Percentiles rank a stretch among this genome's conserved stretches.
Evolutionary conservation across 2,888 invertebrate genomes (phyloP).

Genomic region (Pammene aurita): DNA sequence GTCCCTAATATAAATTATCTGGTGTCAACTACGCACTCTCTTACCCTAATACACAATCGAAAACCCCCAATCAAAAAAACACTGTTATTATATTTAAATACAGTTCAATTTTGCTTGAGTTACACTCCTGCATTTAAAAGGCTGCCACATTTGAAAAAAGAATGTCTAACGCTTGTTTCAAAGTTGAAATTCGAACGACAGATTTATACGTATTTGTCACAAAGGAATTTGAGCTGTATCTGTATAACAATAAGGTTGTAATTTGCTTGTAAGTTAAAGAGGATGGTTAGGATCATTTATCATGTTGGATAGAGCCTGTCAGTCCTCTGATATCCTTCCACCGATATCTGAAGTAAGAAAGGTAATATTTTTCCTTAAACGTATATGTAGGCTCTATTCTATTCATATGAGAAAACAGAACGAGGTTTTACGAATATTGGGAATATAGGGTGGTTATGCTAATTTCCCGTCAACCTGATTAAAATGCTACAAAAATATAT

Average conservation of each 20-base stretch:
- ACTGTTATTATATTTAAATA: not conserved
- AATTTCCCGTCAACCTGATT: not conserved
- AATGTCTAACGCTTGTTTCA: constrained; percentile 24
- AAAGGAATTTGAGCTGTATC: not conserved
- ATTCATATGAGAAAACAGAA: constrained; percentile 37
- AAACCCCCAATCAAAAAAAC: constrained; percentile 10
- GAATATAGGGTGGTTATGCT: not conserved
- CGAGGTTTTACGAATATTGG: constrained; percentile 15
- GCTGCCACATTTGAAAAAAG: constrained; percentile 11
- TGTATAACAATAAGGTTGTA: constrained; percentile 38
- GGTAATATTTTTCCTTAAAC: constrained; percentile 48
- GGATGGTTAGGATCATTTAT: constrained; percentile 59
- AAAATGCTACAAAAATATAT: too few relatives aligned
- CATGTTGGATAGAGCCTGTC: constrained; percentile 66
- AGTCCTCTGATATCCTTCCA: constrained; percentile 54
- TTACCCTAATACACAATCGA: constrained; percentile 47
- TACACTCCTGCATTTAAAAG: not conserved
- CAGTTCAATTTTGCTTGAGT: constrained; percentile 18
- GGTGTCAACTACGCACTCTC: constrained; percentile 60
- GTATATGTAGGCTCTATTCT: constrained; percentile 19
- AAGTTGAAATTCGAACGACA: constrained; percentile 33
- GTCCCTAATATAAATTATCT: constrained; percentile 65
- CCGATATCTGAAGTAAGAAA: constrained; percentile 60
- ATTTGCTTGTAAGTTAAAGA: constrained; percentile 40
- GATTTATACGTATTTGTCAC: not conserved